Percentiles rank a stretch among this genome's conserved stretches.
These are phyloP conservation scores for Parotocinclus haroldoi DNA, from an alignment of 2,797 vertebrate genomes.

Conservation along the genomic window DNA sequence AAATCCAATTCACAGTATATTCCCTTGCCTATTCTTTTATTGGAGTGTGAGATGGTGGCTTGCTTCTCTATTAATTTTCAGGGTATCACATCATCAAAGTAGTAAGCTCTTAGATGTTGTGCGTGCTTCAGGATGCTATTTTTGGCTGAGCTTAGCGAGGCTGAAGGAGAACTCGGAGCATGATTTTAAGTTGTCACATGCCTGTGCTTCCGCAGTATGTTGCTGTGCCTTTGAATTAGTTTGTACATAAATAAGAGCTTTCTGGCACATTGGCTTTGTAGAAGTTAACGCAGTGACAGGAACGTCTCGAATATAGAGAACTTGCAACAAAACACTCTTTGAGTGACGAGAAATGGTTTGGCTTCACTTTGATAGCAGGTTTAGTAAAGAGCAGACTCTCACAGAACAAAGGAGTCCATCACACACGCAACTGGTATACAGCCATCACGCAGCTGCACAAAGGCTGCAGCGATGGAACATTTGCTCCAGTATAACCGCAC, in stretches of 20 bases:
- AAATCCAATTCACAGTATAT: conserved; percentile 5
- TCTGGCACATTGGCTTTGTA: neutral
- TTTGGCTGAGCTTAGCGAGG: conserved; percentile 25
- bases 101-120: conserved; percentile 30
- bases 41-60: conserved; percentile 49
- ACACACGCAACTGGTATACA: neutral
- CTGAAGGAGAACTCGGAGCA: conserved; percentile 16
- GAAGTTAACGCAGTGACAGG: neutral
- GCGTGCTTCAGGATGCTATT: conserved; percentile 29
- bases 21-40: neutral
- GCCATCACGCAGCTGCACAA: neutral
- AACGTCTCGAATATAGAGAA: conserved; percentile 2
- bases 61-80: conserved; percentile 25
- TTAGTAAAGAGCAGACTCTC: conserved; percentile 6
- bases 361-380: conserved; percentile 16
- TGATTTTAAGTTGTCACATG: conserved; percentile 16
- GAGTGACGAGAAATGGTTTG: conserved; percentile 1
- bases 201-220: conserved; percentile 13
- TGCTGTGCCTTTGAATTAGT: neutral
- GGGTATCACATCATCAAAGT: conserved; percentile 29
- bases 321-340: conserved; percentile 4
- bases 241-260: conserved; percentile 6
- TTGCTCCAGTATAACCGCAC: neutral
- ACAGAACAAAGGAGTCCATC: conserved; percentile 4
- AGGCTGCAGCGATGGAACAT: neutral